These are phyloP conservation scores for Aplodontia rufa DNA, from an alignment of 2,113 vertebrate genomes.

Conservation along the genomic window DNA sequence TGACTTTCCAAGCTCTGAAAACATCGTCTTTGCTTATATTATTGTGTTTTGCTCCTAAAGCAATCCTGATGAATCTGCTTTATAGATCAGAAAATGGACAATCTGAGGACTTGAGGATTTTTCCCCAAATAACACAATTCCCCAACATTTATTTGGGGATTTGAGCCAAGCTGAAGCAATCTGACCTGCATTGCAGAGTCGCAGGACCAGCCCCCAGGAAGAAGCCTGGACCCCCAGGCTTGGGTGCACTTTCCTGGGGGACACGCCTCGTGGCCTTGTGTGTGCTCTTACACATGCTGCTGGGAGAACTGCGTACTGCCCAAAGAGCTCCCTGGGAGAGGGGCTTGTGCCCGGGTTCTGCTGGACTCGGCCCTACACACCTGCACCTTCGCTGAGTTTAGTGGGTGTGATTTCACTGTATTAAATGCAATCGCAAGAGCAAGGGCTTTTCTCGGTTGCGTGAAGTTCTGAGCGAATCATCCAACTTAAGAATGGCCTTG, in stretches of 20 bases:
- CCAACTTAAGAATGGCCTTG: fast-evolving
- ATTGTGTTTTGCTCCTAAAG: not conserved
- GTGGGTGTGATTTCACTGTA: not conserved
- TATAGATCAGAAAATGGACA: not conserved
- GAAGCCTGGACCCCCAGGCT: not conserved
- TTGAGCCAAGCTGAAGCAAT: fast-evolving
- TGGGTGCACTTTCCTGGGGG: not conserved
- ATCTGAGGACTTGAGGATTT: not conserved
- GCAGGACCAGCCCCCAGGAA: fast-evolving
- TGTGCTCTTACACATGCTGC: fast-evolving
- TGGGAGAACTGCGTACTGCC: not conserved
- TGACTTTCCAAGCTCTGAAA: no score
- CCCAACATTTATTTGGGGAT: not conserved
- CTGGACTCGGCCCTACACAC: fast-evolving
- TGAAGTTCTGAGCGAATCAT: not conserved
- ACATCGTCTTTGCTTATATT: not conserved
- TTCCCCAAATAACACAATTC: not conserved
- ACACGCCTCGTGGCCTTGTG: fast-evolving
- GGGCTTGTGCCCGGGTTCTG: fast-evolving
- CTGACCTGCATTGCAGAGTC: not conserved
- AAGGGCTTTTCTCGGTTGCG: not conserved
- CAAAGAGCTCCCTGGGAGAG: fast-evolving
- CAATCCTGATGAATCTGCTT: not conserved
- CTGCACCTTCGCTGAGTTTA: not conserved
- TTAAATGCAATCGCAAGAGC: not conserved